Conservation (phyloP, 2,113 vertebrate genomes). For the Lates calcarifer region DNA sequence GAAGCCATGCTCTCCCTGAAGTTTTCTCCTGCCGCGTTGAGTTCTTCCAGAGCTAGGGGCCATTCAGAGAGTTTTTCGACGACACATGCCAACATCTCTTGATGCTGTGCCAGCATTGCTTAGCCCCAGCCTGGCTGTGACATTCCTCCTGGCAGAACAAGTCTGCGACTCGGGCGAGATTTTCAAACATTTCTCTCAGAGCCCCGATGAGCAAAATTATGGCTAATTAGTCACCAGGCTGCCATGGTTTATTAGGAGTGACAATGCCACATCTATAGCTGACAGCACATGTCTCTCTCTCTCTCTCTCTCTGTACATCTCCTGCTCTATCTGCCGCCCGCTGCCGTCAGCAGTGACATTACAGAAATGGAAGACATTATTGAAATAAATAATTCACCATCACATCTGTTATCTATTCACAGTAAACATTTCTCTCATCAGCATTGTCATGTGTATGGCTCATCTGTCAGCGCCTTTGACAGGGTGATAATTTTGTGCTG, state of each 20-base stretch:
- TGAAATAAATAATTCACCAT: slow-evolving; percentile 62
- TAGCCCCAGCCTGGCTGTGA: slow-evolving; percentile 71
- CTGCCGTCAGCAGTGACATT: slow-evolving; percentile 56
- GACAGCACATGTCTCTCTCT: slow-evolving; percentile 53
- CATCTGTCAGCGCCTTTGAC: slow-evolving; percentile 27
- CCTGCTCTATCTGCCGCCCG: background rate
- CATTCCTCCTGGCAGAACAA: slow-evolving; percentile 78
- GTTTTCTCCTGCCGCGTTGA: slow-evolving; percentile 43
- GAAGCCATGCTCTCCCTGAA: slow-evolving; percentile 32
- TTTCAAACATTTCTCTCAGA: slow-evolving; percentile 68
- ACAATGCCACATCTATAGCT: slow-evolving; percentile 71
- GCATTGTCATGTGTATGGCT: slow-evolving; percentile 8
- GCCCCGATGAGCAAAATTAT: slow-evolving; percentile 75
- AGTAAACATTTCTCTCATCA: slow-evolving; percentile 56
- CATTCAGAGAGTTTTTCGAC: slow-evolving; percentile 48
- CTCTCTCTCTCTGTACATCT: slow-evolving; percentile 11
- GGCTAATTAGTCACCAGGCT: slow-evolving; percentile 80
- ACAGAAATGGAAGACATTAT: slow-evolving; percentile 48
- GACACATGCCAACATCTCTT: slow-evolving; percentile 67
- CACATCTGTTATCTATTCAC: slow-evolving; percentile 66
- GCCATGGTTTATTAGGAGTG: slow-evolving; percentile 77
- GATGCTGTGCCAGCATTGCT: slow-evolving; percentile 72
- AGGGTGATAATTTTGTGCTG: slow-evolving; percentile 17
- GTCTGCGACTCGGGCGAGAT: slow-evolving; percentile 62
- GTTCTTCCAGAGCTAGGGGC: slow-evolving; percentile 26